Percentiles rank a stretch among this genome's conserved stretches.
phyloP scores from a whole-genome alignment of 2,113 vertebrate species.

The Phocoena phocoena region DNA sequence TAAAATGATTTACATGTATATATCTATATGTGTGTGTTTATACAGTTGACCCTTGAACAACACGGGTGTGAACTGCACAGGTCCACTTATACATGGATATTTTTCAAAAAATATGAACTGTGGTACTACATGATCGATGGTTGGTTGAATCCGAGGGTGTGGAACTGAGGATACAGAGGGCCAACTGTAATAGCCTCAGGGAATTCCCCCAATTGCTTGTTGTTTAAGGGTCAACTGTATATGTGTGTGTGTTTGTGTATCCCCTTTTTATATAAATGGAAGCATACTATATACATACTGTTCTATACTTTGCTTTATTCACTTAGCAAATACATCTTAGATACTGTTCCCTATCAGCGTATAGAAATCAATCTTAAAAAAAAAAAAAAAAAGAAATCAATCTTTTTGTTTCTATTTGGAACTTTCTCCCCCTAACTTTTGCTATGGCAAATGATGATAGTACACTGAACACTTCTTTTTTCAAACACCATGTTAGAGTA shows the following conservation, averaged over 20 bases:
- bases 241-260: not conserved
- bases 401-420: slow-evolving; percentile 26
- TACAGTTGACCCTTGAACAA: no score
- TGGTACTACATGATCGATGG: not conserved
- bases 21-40: not conserved
- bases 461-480: not conserved
- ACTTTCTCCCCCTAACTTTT: not conserved
- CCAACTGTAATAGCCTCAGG: not conserved
- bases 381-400: not conserved
- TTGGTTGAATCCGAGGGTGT: not conserved
- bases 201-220: not conserved
- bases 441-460: not conserved
- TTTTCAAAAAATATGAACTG: not conserved
- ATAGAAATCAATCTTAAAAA: not conserved
- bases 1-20: slow-evolving; percentile 8
- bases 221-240: not conserved
- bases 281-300: not conserved
- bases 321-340: not conserved
- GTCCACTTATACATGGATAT: not conserved
- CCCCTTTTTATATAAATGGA: not conserved
- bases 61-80: not conserved
- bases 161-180: not conserved
- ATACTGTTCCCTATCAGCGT: not conserved
- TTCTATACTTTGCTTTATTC: not conserved
- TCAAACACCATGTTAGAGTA: not conserved